phyloP scores from a whole-genome alignment of 1,140 invertebrate genomes.

The Solen grandis region DNA sequence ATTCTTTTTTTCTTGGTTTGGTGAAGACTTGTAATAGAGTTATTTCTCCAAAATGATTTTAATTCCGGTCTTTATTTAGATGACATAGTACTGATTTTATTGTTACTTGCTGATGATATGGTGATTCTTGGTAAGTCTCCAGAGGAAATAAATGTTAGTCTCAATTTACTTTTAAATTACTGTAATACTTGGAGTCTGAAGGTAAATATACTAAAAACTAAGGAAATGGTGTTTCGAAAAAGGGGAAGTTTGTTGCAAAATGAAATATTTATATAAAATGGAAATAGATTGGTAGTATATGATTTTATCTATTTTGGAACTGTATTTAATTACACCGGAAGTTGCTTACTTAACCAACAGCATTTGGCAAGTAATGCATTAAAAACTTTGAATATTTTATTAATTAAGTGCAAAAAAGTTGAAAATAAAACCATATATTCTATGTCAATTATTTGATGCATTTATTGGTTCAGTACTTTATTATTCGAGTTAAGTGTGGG shows the following conservation, averaged over 20 bases:
- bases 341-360: background rate
- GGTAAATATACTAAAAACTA: background rate
- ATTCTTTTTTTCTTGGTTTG: constrained; percentile 19
- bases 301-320: constrained; percentile 3
- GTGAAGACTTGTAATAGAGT: constrained; percentile 14
- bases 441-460: constrained; percentile 11
- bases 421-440: background rate
- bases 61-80: background rate
- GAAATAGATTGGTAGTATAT: too few relatives aligned
- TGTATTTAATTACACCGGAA: too few relatives aligned
- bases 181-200: too few relatives aligned
- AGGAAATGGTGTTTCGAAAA: too few relatives aligned
- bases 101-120: constrained; percentile 28
- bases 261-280: constrained; percentile 15
- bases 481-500: background rate
- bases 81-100: constrained; percentile 7
- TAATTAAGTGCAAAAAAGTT: too few relatives aligned
- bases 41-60: background rate
- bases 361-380: background rate
- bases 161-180: too few relatives aligned
- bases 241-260: background rate
- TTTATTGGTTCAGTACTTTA: background rate
- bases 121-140: too few relatives aligned
- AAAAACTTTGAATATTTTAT: too few relatives aligned
- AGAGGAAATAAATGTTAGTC: background rate